Base-by-base conservation (phyloP, 2,888 invertebrate genomes). In the Apodemia zela region DNA sequence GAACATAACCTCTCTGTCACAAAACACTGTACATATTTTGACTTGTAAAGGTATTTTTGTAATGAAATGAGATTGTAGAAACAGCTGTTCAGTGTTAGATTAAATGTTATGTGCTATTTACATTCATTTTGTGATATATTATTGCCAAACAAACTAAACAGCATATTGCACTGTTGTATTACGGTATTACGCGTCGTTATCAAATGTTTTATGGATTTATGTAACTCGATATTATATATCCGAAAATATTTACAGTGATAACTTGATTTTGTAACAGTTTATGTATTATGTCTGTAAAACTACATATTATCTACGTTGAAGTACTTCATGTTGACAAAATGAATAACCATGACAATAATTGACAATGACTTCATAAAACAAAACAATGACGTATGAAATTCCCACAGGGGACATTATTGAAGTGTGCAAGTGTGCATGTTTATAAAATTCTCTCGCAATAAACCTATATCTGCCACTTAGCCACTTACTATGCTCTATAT, bases 1-100 rank as follows among this genome's bases (percentile, higher is more conserved):
- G 85, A 84, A 91, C 92, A 91, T 92, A 92, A 92, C 92, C 92
- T 92, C 89, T 85, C 76, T 77, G 74, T 75, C 77, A 81, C 80
- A 79, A 81, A 75, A 77, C 82, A 82, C 78, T 81, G 78, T 84
- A 84, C 79, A 84, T 83, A 81, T 75, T 86, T 85, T 77, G 77
- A 77, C 79, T 59, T 64, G 54, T 54, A 54, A 54, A 15, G 21
- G 25, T 54, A 29, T 54, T 54, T 25, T 54, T 25, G 25, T 29
- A 25, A 29, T 6, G 25, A 54, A 54, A 54, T 54, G 15, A 7
- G 15, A 13, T 15, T 15, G 18, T 45, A 25, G 15, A 15, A 54
- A 54, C 54, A 54, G 25, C 54, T 54, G 25, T 54, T 54, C 5
- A 54, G 54, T 13, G 25, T 6, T 25, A 54, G 25, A n/a, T 7